phyloP scores from a whole-genome alignment of 2,113 vertebrate species.

The Zosterops pallidus region DNA sequence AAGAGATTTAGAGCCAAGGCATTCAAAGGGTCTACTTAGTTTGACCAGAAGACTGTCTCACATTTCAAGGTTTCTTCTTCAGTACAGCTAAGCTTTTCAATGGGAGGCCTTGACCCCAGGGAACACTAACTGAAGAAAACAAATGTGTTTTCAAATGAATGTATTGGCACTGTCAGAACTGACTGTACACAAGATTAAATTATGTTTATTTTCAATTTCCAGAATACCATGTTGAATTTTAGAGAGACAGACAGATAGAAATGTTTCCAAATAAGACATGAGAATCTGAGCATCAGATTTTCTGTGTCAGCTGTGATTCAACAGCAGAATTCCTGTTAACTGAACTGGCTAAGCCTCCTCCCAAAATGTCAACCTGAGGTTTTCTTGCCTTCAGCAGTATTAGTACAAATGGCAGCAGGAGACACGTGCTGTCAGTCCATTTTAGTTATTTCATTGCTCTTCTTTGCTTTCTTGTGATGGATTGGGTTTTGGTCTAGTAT shows the following conservation, averaged over 20 bases:
- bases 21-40: constrained; percentile 55
- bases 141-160: constrained; percentile 57
- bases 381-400: background rate
- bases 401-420: background rate
- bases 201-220: constrained; percentile 58
- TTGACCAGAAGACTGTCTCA: constrained; percentile 58
- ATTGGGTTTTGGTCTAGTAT: background rate
- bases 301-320: background rate
- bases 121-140: constrained; percentile 56
- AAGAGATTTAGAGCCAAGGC: constrained; percentile 62
- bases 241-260: constrained; percentile 29
- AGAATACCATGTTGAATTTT: constrained; percentile 31
- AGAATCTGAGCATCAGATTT: constrained; percentile 34
- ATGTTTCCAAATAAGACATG: constrained; percentile 19
- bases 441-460: background rate
- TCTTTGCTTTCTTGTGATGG: background rate
- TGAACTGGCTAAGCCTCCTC: background rate
- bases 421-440: accelerated
- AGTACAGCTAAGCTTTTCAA: constrained; percentile 63
- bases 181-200: constrained; percentile 54
- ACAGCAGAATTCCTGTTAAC: constrained; percentile 5
- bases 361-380: background rate
- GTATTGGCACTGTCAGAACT: constrained; percentile 53
- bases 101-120: constrained; percentile 55
- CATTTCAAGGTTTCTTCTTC: constrained; percentile 65